Conservation (phyloP, 2,888 invertebrate species). For the Oasisia sp. region DNA sequence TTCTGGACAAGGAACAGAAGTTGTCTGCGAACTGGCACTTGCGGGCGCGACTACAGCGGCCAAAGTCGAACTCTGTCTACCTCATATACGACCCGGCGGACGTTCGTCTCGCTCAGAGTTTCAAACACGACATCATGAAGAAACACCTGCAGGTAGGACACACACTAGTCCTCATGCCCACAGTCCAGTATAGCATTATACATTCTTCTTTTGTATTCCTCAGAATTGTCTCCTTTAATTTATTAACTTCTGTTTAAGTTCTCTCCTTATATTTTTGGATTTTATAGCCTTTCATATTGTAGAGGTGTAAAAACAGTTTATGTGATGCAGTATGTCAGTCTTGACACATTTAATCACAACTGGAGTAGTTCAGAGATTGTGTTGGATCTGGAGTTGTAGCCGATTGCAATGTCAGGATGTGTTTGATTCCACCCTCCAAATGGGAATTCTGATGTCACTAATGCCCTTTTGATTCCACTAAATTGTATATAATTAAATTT, state of each 20-base stretch:
- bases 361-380: background rate
- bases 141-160: conserved; percentile 56
- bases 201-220: background rate
- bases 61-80: conserved; percentile 57
- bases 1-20: conserved; percentile 60
- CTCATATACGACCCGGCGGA: conserved; percentile 63
- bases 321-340: no score
- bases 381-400: background rate
- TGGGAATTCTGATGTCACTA: background rate
- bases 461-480: background rate
- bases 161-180: no score
- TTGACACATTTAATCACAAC: no score
- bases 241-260: background rate
- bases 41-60: conserved; percentile 55
- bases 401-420: background rate
- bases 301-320: no score
- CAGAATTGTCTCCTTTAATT: background rate
- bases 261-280: background rate
- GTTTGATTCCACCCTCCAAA: background rate
- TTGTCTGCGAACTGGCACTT: conserved; percentile 61
- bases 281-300: no score
- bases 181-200: no score
- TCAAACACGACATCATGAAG: conserved; percentile 59
- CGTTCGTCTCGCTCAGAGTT: conserved; percentile 59
- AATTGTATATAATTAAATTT: background rate